These are phyloP conservation scores for Podarcis lilfordi DNA, from an alignment of 2,797 vertebrate genomes.

Conservation along the genomic window DNA sequence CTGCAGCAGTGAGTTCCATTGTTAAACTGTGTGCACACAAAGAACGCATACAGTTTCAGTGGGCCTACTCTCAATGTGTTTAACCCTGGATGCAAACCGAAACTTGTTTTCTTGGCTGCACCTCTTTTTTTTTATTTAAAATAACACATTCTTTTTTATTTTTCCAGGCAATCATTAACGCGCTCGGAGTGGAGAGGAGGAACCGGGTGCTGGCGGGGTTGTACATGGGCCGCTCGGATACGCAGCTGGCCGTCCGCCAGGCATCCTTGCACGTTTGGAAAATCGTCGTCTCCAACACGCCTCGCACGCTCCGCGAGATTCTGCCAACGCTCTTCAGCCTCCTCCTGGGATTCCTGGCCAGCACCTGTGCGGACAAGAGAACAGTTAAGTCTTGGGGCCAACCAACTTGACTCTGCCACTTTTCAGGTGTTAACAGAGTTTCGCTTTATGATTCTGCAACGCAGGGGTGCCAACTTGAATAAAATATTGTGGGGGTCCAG, in stretches of 20 bases:
- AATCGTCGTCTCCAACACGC: conserved; percentile 97
- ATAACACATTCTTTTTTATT: neutral
- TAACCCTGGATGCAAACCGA: too few relatives aligned
- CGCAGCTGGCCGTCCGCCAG: conserved; percentile 95
- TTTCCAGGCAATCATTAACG: conserved; percentile 91
- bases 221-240: conserved; percentile 98
- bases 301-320: conserved; percentile 94
- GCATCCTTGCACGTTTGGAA: conserved; percentile 98
- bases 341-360: conserved; percentile 95
- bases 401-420: neutral
- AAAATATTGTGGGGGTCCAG: too few relatives aligned
- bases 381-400: conserved; percentile 80
- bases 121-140: neutral
- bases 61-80: too few relatives aligned
- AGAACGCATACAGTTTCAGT: too few relatives aligned
- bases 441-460: too few relatives aligned
- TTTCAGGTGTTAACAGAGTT: too few relatives aligned
- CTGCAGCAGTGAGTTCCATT: too few relatives aligned
- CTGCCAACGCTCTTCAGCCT: conserved; percentile 94
- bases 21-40: too few relatives aligned
- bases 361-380: conserved; percentile 96
- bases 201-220: conserved; percentile 96
- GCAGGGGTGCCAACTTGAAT: too few relatives aligned
- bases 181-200: conserved; percentile 91
- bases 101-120: neutral